A percentile compares a stretch with the other conserved stretches of the same genome.
These are phyloP conservation scores for Cygnus olor DNA, from an alignment of 2,797 vertebrate genomes.

Conservation along the genomic window DNA sequence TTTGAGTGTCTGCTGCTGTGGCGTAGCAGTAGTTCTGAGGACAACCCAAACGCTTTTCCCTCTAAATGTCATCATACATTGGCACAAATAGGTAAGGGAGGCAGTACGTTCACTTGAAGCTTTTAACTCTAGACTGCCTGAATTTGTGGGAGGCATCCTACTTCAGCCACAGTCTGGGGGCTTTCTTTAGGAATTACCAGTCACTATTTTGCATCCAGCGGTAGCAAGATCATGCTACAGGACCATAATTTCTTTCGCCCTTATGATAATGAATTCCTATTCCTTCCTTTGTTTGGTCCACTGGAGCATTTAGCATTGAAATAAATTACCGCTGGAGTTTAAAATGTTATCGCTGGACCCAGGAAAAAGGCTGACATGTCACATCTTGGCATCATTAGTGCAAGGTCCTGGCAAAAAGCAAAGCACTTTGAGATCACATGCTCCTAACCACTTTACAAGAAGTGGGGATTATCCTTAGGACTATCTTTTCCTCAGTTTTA, in stretches of 20 bases:
- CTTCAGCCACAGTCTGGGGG: not conserved
- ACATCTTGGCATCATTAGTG: constrained; percentile 12
- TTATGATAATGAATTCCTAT: not conserved
- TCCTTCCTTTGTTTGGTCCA: not conserved
- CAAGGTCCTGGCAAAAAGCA: constrained; percentile 9
- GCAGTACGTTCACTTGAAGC: not conserved
- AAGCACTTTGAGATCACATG: not conserved
- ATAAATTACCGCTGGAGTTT: not conserved
- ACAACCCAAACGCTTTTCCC: not conserved
- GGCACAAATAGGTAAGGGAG: not conserved
- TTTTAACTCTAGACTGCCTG: not conserved
- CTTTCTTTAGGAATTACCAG: not conserved
- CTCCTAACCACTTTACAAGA: not conserved
- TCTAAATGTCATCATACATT: not conserved
- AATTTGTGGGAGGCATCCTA: not conserved
- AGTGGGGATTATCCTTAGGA: not conserved
- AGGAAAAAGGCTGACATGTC: constrained; percentile 16
- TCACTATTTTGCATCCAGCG: not conserved
- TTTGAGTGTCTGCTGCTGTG: not conserved
- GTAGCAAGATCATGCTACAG: not conserved
- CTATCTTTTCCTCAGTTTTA: not conserved
- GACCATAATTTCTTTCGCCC: not conserved
- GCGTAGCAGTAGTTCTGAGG: not conserved
- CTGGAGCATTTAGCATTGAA: not conserved
- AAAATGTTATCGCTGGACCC: not conserved